Evolutionary conservation across 2,113 vertebrate genomes (phyloP), one percentile per base, ranked within the genome.

Genomic region (Alexandromys fortis): DNA sequence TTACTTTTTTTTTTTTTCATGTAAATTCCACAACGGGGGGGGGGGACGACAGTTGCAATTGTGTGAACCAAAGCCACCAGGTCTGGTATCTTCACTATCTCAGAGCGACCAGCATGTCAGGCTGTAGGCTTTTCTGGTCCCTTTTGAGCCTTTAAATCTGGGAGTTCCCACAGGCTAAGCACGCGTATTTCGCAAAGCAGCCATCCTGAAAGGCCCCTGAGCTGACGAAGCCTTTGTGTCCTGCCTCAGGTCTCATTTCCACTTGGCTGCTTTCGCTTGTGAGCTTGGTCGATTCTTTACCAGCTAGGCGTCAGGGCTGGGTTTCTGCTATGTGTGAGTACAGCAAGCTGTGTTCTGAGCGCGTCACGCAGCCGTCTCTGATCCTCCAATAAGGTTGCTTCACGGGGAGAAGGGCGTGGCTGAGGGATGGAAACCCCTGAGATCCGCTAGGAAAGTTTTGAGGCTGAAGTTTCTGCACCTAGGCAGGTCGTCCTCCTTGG

Each of bases 11-110:
- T 58, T 58, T 21, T 21, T 79, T n/a, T 65, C 11, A 22, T 63
- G 91, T 67, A 78, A 88, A 70, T 76, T 75, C 16, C 75, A 8
- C 22, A 7, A 42, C 33, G 42, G 42, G 19, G 68, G 33, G 14
- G 33, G 58, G 47, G 73, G 33, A 0, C 3, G n/a, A 61, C 75
- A 38, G 52, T 19, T 17, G 42, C 65, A 33, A 35, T 77, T 79
- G 55, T 86, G 55, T 70, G 58, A 38, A 9, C 77, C 72, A 33
- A 35, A 42, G 19, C 85, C 47, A 45, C 49, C 22, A 6, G 6
- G 47, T 21, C 0, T 19, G 3, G 0, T 24, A 4, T 47, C 55
- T n/a, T 38, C 38, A 6, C 35, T 7, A 1, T 77, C 26, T 58
- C 3, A 17, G 65, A n/a, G 26, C 78, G 68, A 61, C 12, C 2